Percentiles rank a stretch among this genome's conserved stretches.
These are phyloP conservation scores for Zonotrichia leucophrys DNA, from an alignment of 2,113 vertebrate species.

Conservation along the genomic window DNA sequence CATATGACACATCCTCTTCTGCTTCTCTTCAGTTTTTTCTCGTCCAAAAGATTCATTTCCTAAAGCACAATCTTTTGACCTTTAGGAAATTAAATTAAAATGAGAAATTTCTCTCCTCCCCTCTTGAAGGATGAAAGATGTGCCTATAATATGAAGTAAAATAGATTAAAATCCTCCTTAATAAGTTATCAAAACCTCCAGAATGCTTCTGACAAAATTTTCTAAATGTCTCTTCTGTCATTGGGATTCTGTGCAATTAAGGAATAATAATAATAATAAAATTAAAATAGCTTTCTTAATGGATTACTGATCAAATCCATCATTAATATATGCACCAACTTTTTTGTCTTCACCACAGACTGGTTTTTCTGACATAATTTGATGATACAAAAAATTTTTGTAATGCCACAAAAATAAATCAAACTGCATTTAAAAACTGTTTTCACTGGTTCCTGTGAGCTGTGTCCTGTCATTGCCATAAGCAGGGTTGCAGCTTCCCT, in stretches of 20 bases:
- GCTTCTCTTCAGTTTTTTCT: not conserved
- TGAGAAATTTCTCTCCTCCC: not conserved
- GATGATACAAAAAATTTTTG: not conserved
- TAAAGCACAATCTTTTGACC: slow-evolving; percentile 13
- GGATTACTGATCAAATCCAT: not conserved
- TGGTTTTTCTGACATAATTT: slow-evolving; percentile 44
- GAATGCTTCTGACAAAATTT: not conserved
- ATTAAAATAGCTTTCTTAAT: not conserved
- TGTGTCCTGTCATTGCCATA: not conserved
- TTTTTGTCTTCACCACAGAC: slow-evolving; percentile 19
- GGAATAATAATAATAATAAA: not conserved
- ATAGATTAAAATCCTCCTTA: not conserved
- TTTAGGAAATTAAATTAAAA: slow-evolving; percentile 38
- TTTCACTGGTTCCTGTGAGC: not conserved
- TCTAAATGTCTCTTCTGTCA: not conserved
- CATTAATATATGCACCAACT: slow-evolving; percentile 26
- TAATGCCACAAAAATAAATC: not conserved
- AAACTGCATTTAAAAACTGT: not conserved
- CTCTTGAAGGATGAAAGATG: not conserved
- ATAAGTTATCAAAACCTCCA: slow-evolving; percentile 9
- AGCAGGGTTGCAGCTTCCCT: not conserved
- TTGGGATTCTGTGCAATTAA: not conserved
- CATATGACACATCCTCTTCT: not conserved
- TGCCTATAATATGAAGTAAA: not conserved
- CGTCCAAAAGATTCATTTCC: not conserved